phyloP scores from a whole-genome alignment of 1,140 invertebrate genomes.

The Drosophila suzukii region DNA sequence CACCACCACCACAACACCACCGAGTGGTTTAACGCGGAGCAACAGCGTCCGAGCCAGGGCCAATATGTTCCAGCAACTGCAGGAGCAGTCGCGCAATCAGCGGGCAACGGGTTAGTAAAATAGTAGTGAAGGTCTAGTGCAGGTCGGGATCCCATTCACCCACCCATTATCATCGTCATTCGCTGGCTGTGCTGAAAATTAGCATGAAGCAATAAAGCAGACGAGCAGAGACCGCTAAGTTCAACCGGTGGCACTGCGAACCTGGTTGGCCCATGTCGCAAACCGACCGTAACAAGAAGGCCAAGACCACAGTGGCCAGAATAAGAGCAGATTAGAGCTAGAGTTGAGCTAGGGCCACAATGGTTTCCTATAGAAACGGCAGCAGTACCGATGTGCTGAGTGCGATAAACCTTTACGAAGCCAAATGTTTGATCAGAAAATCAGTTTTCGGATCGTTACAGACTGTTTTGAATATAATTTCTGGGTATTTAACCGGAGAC shows the following conservation, averaged over 20 bases:
- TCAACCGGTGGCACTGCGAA: constrained; percentile 27
- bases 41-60: constrained; percentile 87
- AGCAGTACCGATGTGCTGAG: background rate
- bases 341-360: constrained; percentile 8
- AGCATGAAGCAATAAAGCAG: constrained; percentile 66
- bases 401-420: background rate
- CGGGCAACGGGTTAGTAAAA: constrained; percentile 48
- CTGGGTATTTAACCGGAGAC: too few relatives aligned
- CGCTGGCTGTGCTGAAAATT: constrained; percentile 55
- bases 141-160: constrained; percentile 12
- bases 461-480: too few relatives aligned
- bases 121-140: background rate
- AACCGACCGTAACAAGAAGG: constrained; percentile 31
- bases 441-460: background rate
- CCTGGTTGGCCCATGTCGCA: constrained; percentile 43
- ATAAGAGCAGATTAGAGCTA: constrained; percentile 8
- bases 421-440: background rate
- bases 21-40: constrained; percentile 85
- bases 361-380: background rate
- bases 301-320: constrained; percentile 36
- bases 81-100: constrained; percentile 84
- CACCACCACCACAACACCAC: constrained; percentile 38
- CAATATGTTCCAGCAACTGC: constrained; percentile 87
- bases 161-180: constrained; percentile 11
- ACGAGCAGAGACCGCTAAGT: constrained; percentile 25